These are phyloP conservation scores for Gobio gobio DNA, from an alignment of 2,113 vertebrate species.

Conservation along the genomic window DNA sequence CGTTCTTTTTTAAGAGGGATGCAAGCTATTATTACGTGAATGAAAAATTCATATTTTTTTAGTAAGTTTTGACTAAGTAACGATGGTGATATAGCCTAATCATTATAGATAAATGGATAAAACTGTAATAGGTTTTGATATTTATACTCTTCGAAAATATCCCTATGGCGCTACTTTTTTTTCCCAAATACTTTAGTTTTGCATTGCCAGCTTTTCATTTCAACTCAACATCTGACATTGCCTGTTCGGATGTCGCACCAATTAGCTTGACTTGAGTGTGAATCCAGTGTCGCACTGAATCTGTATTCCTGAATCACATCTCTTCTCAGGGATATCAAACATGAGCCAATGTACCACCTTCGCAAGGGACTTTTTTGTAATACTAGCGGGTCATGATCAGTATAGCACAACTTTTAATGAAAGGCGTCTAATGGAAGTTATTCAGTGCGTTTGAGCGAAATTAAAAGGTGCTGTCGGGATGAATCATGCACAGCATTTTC, in stretches of 20 bases:
- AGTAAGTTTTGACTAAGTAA: slow-evolving; percentile 86
- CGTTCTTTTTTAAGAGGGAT: slow-evolving; percentile 85
- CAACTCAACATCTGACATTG: slow-evolving; percentile 61
- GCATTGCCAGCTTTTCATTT: slow-evolving; percentile 76
- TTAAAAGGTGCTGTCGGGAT: slow-evolving; percentile 17
- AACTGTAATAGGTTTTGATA: slow-evolving; percentile 88
- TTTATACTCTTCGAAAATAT: slow-evolving; percentile 85
- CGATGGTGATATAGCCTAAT: slow-evolving; percentile 66
- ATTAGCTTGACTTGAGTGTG: slow-evolving; percentile 2
- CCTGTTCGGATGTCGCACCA: background rate
- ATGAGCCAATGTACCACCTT: slow-evolving; percentile 29
- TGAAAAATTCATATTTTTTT: slow-evolving; percentile 84
- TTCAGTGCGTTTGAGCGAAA: background rate
- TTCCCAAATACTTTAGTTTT: slow-evolving; percentile 76
- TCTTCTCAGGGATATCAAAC: slow-evolving; percentile 58
- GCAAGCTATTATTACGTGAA: slow-evolving; percentile 89
- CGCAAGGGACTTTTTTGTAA: slow-evolving; percentile 19
- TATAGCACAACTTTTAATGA: slow-evolving; percentile 31
- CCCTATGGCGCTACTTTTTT: slow-evolving; percentile 83
- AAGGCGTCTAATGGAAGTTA: background rate
- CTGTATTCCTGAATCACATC: slow-evolving; percentile 54
- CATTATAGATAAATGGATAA: slow-evolving; percentile 64
- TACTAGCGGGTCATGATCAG: background rate
- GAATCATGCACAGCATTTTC: slow-evolving; percentile 10
- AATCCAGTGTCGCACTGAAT: slow-evolving; percentile 20